Percentiles rank a stretch among this genome's conserved stretches.
These are phyloP conservation scores for Drosophila parvula DNA, from an alignment of 1,140 invertebrate species.

Conservation along the genomic window DNA sequence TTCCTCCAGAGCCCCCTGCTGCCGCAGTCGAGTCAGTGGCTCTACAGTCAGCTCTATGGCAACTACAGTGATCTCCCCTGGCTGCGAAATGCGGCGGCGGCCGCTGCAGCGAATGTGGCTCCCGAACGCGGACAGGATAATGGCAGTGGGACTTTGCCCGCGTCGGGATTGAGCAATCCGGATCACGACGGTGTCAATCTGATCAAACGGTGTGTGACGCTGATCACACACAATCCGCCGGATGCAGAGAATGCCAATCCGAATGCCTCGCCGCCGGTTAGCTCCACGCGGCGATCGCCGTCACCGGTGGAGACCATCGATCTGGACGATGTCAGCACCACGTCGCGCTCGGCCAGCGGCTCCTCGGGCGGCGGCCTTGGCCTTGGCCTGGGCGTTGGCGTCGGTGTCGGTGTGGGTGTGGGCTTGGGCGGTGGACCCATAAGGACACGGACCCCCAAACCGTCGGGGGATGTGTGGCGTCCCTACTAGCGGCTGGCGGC, in stretches of 20 bases:
- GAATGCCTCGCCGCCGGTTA: conserved; percentile 80
- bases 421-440: conserved; percentile 64
- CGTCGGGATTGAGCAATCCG: background rate
- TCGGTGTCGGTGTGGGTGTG: conserved; percentile 8
- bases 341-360: conserved; percentile 69
- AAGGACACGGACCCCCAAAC: conserved; percentile 77
- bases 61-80: conserved; percentile 87
- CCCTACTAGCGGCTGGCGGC: conserved; percentile 84
- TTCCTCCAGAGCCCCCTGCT: conserved; percentile 89
- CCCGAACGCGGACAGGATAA: conserved; percentile 1
- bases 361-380: conserved; percentile 26
- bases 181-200: conserved; percentile 70
- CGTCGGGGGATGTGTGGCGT: conserved; percentile 81
- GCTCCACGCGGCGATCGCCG: conserved; percentile 74
- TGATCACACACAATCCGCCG: conserved; percentile 78
- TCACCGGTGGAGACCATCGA: conserved; percentile 81
- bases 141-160: background rate
- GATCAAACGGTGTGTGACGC: conserved; percentile 77
- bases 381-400: conserved; percentile 7
- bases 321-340: conserved; percentile 79
- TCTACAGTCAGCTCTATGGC: conserved; percentile 89
- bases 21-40: conserved; percentile 89
- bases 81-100: conserved; percentile 81
- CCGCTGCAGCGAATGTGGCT: conserved; percentile 27
- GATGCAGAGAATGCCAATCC: conserved; percentile 79